Percentiles rank a stretch among this genome's conserved stretches.
These are phyloP conservation scores for Cryptoleucopteryx plumbea DNA, from an alignment of 2,113 vertebrate species.

Conservation along the genomic window DNA sequence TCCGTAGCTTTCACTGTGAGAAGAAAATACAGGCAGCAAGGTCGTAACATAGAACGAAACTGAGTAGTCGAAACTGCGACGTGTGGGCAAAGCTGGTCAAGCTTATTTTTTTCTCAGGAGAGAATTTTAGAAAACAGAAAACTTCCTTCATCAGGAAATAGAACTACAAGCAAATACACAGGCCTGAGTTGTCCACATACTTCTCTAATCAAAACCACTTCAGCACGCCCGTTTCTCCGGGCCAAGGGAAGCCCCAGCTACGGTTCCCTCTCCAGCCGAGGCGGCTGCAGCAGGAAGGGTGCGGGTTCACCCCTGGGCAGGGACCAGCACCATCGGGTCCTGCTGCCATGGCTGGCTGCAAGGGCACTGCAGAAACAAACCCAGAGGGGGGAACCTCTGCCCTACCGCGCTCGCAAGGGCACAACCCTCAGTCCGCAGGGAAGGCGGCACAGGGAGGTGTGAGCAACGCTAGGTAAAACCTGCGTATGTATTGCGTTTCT, in stretches of 20 bases:
- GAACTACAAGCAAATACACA: not conserved
- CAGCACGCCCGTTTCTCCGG: not conserved
- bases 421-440: not conserved
- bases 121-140: not conserved
- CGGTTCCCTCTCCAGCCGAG: not conserved
- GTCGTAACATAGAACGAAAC: not conserved
- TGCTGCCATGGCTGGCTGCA: not conserved
- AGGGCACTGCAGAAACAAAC: not conserved
- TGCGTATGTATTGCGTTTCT: rapidly evolving
- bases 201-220: not conserved
- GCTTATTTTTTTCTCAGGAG: not conserved
- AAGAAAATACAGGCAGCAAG: not conserved
- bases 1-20: not conserved
- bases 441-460: too few relatives aligned
- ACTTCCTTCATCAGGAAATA: not conserved
- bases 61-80: rapidly evolving
- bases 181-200: not conserved
- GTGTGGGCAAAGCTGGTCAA: not conserved
- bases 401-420: too few relatives aligned
- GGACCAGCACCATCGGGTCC: not conserved
- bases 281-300: not conserved
- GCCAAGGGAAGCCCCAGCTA: not conserved
- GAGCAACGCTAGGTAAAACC: rapidly evolving
- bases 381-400: not conserved
- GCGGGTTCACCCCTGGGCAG: not conserved